phyloP scores from a whole-genome alignment of 2,113 vertebrate genomes.

The Machaerirhynchus nigripectus region DNA sequence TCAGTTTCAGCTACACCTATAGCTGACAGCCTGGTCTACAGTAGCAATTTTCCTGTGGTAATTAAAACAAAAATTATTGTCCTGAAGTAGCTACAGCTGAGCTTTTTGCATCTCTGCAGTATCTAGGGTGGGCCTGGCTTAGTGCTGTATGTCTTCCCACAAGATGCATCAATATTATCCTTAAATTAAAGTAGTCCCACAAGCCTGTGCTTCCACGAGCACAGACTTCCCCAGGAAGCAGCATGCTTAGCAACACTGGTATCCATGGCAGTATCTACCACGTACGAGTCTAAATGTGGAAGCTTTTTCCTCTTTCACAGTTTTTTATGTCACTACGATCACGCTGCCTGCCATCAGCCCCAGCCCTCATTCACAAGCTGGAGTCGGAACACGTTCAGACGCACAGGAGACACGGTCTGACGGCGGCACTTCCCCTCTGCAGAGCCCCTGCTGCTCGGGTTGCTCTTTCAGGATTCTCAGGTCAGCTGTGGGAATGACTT shows the following conservation, averaged over 20 bases:
- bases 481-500: not conserved
- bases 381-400: fast-evolving
- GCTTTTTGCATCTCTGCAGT: not conserved
- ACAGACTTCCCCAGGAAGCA: constrained; percentile 6
- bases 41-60: not conserved
- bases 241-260: constrained; percentile 22
- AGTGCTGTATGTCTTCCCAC: not conserved
- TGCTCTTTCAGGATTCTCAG: not conserved
- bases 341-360: not conserved
- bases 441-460: fast-evolving
- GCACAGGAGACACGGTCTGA: not conserved
- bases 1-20: not conserved
- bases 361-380: not conserved
- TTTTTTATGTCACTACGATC: not conserved
- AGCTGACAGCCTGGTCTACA: not conserved
- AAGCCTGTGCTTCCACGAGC: not conserved
- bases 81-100: not conserved
- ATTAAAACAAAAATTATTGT: not conserved
- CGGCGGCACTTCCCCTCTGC: not conserved
- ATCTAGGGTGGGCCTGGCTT: not conserved
- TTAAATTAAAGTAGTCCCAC: not conserved
- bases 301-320: not conserved
- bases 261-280: not conserved
- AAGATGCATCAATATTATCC: not conserved
- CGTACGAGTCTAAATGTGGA: not conserved